Conservation (phyloP, 2,888 invertebrate genomes). For the Ypsolopha scabrella region DNA sequence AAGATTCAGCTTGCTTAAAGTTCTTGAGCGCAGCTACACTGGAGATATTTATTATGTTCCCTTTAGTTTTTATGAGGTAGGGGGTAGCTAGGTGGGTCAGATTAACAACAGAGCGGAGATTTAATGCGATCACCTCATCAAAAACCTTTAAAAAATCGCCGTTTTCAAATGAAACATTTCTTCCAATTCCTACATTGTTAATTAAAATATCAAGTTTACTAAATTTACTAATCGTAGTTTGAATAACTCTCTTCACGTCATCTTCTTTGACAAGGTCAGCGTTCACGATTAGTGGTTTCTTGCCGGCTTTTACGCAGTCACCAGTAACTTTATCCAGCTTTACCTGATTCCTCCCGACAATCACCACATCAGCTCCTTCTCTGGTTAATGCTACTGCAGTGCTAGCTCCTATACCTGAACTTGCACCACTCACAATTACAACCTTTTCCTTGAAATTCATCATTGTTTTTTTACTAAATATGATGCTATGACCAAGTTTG, state of each 20-base stretch:
- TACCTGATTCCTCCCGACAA: constrained; percentile 34
- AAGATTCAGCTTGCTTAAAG: constrained; percentile 13
- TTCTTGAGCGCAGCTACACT: constrained; percentile 16
- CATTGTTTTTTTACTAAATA: too few relatives aligned
- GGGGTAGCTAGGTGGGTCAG: constrained; percentile 24
- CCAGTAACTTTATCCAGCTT: constrained; percentile 25
- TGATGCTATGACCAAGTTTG: too few relatives aligned
- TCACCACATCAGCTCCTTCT: constrained; percentile 29
- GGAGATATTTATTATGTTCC: constrained; percentile 29
- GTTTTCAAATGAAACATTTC: constrained; percentile 14
- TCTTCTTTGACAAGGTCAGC: constrained; percentile 24
- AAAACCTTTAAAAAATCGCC: constrained; percentile 20
- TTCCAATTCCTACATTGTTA: constrained; percentile 22
- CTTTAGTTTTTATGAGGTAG: constrained; percentile 24
- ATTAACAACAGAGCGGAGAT: constrained; percentile 22
- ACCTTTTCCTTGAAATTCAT: constrained; percentile 38
- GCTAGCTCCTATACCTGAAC: constrained; percentile 39
- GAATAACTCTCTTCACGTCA: constrained; percentile 16
- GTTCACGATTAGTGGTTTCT: constrained; percentile 15
- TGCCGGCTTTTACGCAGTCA: constrained; percentile 21
- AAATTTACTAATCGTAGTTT: constrained; percentile 18
- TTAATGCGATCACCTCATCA: constrained; percentile 24
- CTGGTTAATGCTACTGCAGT: constrained; percentile 27
- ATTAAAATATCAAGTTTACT: constrained; percentile 25
- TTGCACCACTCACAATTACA: constrained; percentile 40